Evolutionary conservation across 2,797 vertebrate genomes (phyloP).

Genomic region (Tauraco hartlaubi): DNA sequence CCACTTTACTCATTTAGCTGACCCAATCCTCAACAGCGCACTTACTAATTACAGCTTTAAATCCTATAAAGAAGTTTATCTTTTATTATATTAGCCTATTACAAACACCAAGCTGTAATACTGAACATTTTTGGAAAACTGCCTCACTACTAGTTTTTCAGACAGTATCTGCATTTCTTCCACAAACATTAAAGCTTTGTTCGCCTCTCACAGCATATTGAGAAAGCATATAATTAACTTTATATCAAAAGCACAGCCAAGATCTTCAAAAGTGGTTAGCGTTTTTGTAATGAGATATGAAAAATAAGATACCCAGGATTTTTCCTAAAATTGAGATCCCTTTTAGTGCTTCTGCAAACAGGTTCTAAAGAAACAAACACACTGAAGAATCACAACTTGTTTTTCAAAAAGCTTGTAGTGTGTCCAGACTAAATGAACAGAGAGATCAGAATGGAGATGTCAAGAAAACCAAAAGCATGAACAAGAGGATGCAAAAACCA

Average conservation of each 20-base stretch:
- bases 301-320: not conserved
- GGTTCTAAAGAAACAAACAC: not conserved
- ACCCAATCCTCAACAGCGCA: conserved; percentile 13
- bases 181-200: not conserved
- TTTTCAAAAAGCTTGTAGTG: not conserved
- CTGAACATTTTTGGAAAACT: not conserved
- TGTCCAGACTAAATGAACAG: not conserved
- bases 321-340: not conserved
- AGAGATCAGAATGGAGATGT: not conserved
- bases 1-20: conserved; percentile 23
- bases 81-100: conserved; percentile 17
- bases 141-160: conserved; percentile 4
- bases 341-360: not conserved
- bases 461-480: not conserved
- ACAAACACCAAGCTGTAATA: not conserved
- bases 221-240: conserved; percentile 23
- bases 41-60: conserved; percentile 31
- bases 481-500: not conserved
- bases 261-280: not conserved
- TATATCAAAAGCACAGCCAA: conserved; percentile 2
- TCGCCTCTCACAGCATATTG: not conserved
- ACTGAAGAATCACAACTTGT: not conserved
- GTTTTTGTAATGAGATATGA: not conserved
- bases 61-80: conserved; percentile 28
- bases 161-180: not conserved